Conservation (phyloP, 2,888 invertebrate genomes). For the Phrixothrix hirtus region DNA sequence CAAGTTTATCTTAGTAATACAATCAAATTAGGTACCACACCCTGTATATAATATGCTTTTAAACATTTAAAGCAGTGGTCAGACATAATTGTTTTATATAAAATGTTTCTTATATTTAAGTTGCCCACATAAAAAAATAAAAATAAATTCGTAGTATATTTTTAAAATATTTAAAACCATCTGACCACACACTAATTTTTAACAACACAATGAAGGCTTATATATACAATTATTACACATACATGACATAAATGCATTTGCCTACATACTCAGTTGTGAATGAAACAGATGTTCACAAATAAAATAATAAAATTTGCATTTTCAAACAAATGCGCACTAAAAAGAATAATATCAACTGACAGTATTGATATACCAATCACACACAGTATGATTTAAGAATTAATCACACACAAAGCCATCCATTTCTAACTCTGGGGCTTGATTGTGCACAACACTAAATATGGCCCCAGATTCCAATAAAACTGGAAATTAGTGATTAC, state of each 20-base stretch:
- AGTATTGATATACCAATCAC: conserved; percentile 59
- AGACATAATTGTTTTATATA: no score
- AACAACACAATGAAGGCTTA: conserved; percentile 6
- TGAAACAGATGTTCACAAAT: background rate
- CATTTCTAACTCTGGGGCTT: conserved; percentile 28
- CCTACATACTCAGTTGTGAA: background rate
- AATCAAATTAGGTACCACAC: background rate
- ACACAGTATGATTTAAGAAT: conserved; percentile 58
- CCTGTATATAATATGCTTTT: background rate
- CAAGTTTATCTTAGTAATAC: no score
- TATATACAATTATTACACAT: conserved; percentile 3
- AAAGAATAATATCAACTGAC: conserved; percentile 53
- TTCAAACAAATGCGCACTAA: conserved; percentile 57
- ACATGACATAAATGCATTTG: conserved; percentile 10
- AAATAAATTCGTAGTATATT: background rate
- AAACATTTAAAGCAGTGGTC: conserved; percentile 4
- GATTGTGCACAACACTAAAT: conserved; percentile 37
- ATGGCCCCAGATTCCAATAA: conserved; percentile 53
- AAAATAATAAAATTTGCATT: conserved; percentile 48
- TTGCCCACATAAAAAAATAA: no score
- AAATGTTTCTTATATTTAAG: no score
- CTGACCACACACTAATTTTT: conserved; percentile 5
- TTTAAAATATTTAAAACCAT: background rate
- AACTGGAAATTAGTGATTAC: conserved; percentile 55
- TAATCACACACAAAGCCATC: conserved; percentile 35